Conservation (phyloP, 2,797 vertebrate species). For the Odontamblyopus rebecca region DNA sequence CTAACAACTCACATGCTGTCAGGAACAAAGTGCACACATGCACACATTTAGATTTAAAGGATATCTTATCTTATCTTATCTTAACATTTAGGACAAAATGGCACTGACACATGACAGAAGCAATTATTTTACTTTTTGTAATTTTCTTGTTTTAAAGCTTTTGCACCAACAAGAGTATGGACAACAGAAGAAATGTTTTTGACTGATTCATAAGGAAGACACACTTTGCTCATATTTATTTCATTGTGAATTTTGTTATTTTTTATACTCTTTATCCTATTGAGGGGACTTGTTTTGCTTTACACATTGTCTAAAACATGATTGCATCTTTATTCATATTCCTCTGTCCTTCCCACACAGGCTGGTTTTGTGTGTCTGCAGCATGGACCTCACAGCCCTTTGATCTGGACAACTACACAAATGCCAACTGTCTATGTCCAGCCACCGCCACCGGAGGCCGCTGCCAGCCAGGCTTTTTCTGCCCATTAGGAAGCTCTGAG, state of each 20-base stretch:
- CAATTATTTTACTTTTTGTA: neutral
- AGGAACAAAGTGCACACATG: constrained; percentile 24
- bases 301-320: neutral
- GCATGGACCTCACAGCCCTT: constrained; percentile 92
- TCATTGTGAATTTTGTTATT: neutral
- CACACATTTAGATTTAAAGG: too few relatives aligned
- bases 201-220: too few relatives aligned
- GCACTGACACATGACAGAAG: too few relatives aligned
- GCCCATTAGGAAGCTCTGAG: constrained; percentile 85
- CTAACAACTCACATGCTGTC: constrained; percentile 5
- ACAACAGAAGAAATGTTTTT: neutral
- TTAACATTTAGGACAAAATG: too few relatives aligned
- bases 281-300: neutral
- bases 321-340: constrained; percentile 4
- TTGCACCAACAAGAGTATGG: neutral
- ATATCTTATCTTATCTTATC: too few relatives aligned
- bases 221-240: neutral
- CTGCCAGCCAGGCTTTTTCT: constrained; percentile 86
- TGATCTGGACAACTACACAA: constrained; percentile 96
- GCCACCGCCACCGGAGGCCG: constrained; percentile 91
- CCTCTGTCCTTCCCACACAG: constrained; percentile 59
- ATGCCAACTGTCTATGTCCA: constrained; percentile 90
- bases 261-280: neutral
- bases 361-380: constrained; percentile 94
- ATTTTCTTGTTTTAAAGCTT: neutral